A percentile compares a stretch with the other conserved stretches of the same genome.
These are phyloP conservation scores for Motacilla alba DNA, from an alignment of 2,113 vertebrate genomes.

Conservation along the genomic window DNA sequence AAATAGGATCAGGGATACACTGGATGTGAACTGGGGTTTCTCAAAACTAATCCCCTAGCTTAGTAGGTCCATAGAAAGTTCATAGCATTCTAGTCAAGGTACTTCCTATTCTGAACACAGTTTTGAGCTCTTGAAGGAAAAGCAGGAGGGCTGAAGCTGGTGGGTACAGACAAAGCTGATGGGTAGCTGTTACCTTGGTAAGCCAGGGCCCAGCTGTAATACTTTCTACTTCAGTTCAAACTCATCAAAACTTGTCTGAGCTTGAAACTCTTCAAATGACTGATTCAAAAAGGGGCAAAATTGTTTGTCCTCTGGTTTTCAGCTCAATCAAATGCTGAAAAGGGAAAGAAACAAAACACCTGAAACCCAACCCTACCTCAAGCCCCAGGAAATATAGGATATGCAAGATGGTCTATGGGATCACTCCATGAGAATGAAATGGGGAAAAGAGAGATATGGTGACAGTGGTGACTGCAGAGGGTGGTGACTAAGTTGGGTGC, in stretches of 20 bases:
- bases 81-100: not conserved
- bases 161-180: not conserved
- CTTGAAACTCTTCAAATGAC: not conserved
- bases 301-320: not conserved
- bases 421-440: not conserved
- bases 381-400: not conserved
- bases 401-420: not conserved
- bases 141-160: not conserved
- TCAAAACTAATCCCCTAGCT: not conserved
- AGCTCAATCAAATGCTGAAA: not conserved
- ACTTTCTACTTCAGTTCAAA: not conserved
- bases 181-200: not conserved
- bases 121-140: not conserved
- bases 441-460: not conserved
- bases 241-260: not conserved
- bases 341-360: not conserved
- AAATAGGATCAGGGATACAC: not conserved
- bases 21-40: not conserved
- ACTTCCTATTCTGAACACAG: not conserved
- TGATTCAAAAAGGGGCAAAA: not conserved
- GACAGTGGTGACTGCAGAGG: fast-evolving
- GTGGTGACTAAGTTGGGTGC: not conserved
- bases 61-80: not conserved
- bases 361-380: not conserved
- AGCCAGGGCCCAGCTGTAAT: not conserved